phyloP scores from a whole-genome alignment of 1,140 invertebrate genomes.

The Drosophila asahinai region DNA sequence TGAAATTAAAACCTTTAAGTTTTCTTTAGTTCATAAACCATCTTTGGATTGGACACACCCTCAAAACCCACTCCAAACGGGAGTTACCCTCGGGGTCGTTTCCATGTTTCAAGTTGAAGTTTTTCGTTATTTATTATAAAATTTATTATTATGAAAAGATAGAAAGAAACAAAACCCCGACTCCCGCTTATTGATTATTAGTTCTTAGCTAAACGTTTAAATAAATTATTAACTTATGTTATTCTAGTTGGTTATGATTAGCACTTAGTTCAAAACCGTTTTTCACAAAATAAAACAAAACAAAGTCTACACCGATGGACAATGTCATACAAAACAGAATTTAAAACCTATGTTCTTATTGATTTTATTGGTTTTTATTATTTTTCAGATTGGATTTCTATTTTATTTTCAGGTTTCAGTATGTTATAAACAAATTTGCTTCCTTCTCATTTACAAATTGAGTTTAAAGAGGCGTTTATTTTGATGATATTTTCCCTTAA shows the following conservation, averaged over 20 bases:
- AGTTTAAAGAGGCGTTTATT: too few species aligned
- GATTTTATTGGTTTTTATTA: constrained; percentile 7
- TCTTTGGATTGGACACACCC: constrained; percentile 44
- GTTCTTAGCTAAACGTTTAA: constrained; percentile 74
- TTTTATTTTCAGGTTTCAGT: background rate
- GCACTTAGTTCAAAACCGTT: constrained; percentile 70
- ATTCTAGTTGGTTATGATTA: constrained; percentile 77
- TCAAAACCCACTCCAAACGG: constrained; percentile 1
- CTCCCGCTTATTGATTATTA: constrained; percentile 73
- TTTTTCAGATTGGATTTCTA: constrained; percentile 8
- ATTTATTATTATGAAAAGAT: constrained; percentile 16
- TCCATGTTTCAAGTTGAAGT: constrained; percentile 79
- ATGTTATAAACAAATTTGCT: too few species aligned
- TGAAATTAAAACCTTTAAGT: constrained; percentile 79
- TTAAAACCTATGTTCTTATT: constrained; percentile 38
- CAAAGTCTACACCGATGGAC: constrained; percentile 53
- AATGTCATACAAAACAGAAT: constrained; percentile 59
- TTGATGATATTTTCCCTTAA: too few species aligned
- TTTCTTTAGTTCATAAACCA: constrained; percentile 66
- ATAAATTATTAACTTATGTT: constrained; percentile 84
- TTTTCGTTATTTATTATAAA: constrained; percentile 81
- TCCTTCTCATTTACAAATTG: too few species aligned
- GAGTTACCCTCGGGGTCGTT: constrained; percentile 32
- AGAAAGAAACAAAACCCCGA: constrained; percentile 29
- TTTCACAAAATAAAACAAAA: constrained; percentile 77